These are phyloP conservation scores for human (Homo sapiens) DNA, from an alignment of 2,113 vertebrate species.

Conservation along the genomic window DNA sequence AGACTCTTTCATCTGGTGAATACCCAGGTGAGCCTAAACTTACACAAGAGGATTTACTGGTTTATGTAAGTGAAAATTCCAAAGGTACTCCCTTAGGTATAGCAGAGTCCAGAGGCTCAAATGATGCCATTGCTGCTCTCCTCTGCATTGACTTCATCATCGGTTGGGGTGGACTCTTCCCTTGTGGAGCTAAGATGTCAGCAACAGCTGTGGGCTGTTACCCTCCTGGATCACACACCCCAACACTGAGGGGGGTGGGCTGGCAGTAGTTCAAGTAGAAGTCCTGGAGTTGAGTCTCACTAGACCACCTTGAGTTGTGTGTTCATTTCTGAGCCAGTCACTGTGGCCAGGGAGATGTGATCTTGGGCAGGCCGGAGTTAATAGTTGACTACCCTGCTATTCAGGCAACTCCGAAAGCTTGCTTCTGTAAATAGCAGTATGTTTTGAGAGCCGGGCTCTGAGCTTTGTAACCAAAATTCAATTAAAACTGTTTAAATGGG, in stretches of 20 bases:
- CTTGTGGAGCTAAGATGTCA: background rate
- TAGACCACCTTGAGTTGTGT: background rate
- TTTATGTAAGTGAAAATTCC: background rate
- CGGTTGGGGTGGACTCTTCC: background rate
- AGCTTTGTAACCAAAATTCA: slow-evolving; percentile 3
- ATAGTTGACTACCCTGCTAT: background rate
- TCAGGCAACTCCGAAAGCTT: background rate
- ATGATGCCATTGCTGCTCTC: too few species aligned
- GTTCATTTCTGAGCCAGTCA: background rate
- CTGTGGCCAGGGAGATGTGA: background rate
- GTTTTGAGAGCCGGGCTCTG: background rate
- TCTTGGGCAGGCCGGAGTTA: background rate
- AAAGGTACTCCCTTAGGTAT: background rate
- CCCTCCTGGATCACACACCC: accelerated
- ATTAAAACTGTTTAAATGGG: background rate
- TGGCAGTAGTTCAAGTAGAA: background rate
- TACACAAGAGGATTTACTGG: background rate
- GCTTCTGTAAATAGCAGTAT: background rate
- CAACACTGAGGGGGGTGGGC: background rate
- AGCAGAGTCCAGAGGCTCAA: background rate
- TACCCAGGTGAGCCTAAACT: background rate
- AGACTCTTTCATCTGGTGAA: background rate
- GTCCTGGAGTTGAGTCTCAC: background rate
- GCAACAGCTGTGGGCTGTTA: accelerated
- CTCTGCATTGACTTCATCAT: background rate